Conservation (phyloP, 35 echinoderm and acorn worm genomes). For the Heliocidaris tuberculata region DNA sequence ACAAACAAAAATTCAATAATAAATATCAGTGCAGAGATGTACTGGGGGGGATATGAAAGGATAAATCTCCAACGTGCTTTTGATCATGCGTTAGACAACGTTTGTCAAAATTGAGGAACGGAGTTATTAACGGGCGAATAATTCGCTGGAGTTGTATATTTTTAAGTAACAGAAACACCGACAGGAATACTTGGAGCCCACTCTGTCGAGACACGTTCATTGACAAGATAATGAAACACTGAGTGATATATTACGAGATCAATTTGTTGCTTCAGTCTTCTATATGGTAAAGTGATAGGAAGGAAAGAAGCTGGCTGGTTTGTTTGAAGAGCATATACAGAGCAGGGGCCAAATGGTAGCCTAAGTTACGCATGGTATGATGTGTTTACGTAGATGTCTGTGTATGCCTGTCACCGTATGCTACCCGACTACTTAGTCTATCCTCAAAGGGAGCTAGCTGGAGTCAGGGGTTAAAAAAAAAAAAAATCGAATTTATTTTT, state of each 20-base stretch:
- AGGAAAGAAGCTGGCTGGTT: background rate
- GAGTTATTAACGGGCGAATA: background rate
- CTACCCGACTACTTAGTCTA: background rate
- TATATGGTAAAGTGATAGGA: background rate
- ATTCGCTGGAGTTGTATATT: background rate
- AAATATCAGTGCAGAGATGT: no score
- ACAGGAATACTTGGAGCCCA: background rate
- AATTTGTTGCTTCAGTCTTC: conserved; percentile 24
- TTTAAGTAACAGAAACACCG: background rate
- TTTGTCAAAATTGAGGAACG: background rate
- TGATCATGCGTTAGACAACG: no score
- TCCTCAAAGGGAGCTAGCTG: background rate
- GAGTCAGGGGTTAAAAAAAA: background rate
- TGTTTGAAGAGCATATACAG: background rate
- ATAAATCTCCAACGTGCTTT: no score
- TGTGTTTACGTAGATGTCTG: background rate
- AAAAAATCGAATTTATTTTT: no score
- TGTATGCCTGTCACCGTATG: background rate
- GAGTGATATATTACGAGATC: conserved; percentile 30
- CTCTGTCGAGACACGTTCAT: background rate
- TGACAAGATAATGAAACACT: conserved; percentile 16
- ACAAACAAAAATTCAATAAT: no score
- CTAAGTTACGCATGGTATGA: background rate
- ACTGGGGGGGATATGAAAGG: no score
- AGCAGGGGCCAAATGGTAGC: background rate